A percentile compares a stretch with the other conserved stretches of the same genome.
phyloP scores from a whole-genome alignment of 2,113 vertebrate species.

The Solea senegalensis region DNA sequence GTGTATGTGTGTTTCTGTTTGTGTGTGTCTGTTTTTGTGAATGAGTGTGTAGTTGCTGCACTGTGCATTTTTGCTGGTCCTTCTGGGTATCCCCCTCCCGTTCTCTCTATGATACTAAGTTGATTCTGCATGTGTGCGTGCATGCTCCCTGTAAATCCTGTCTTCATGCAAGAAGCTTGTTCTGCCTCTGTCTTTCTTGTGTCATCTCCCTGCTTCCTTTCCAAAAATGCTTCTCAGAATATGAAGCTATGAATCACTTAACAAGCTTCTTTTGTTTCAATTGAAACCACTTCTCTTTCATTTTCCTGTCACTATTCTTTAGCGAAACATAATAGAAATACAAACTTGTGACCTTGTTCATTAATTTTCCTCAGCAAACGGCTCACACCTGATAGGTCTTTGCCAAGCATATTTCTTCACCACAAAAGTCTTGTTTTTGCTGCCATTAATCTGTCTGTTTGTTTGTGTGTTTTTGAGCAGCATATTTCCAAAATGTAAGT shows the following conservation, averaged over 20 bases:
- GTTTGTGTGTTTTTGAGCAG: too few relatives aligned
- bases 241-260: constrained; percentile 30
- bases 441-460: too few relatives aligned
- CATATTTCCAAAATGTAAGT: too few relatives aligned
- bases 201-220: constrained; percentile 6
- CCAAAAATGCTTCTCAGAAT: constrained; percentile 23
- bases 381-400: constrained; percentile 12
- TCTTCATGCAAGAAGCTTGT: constrained; percentile 11
- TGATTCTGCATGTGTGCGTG: background rate
- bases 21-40: constrained; percentile 41
- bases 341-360: constrained; percentile 24
- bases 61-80: constrained; percentile 17
- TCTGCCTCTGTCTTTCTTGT: constrained; percentile 3
- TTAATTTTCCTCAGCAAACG: constrained; percentile 13
- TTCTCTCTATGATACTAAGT: background rate
- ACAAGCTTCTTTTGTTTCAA: constrained; percentile 28
- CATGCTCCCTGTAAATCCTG: constrained; percentile 19
- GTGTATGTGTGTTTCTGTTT: constrained; percentile 47
- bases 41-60: constrained; percentile 14
- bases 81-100: constrained; percentile 3
- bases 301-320: constrained; percentile 11
- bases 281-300: constrained; percentile 24
- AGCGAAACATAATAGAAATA: constrained; percentile 5
- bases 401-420: background rate
- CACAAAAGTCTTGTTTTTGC: too few relatives aligned